Evolutionary conservation across 2,888 invertebrate species (phyloP), one percentile per base, ranked within the genome.

Genomic region (Steinernema scapterisci): DNA sequence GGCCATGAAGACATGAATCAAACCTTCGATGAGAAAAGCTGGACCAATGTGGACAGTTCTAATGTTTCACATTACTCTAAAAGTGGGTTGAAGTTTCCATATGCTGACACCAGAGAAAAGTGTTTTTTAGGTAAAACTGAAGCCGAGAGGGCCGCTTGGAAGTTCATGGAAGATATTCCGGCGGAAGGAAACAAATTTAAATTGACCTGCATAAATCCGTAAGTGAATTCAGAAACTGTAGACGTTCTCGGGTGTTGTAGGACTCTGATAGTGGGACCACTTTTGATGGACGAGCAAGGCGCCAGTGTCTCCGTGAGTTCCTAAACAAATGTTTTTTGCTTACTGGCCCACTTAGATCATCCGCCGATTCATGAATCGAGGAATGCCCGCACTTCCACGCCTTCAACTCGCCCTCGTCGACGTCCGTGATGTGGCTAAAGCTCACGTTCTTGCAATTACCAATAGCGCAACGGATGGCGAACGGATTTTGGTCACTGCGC

Each of bases 141-240:
- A 72, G 90, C 90, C 1, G 91, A 91, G 81, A 89, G 88, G 78
- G 89, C 89, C n/a, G 91, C 90, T 0, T 91, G 90, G 91, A 89
- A 90, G 74, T 90, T 89, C 80, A 87, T 90, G 11, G 63, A 79
- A 1, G 72, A 72, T 46, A 71, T 75, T 63, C 38, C 38, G 3
- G 13, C 71, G 77, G 82, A 79, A n/a, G 89, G 88, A 76, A 88
- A 88, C 76, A 87, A 88, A 75, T 89, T 90, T 78, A 89, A 89
- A 77, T 81, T 90, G 79, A 88, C 89, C 5, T 89, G 89, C n/a
- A 87, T 91, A 73, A 90, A 90, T 84, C 90, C 90, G n/a, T n/a
- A n/a, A n/a, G n/a, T n/a, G n/a, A n/a, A n/a, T n/a, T n/a, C n/a
- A n/a, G n/a, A n/a, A n/a, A n/a, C n/a, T n/a, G n/a, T n/a, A n/a